phyloP scores from a whole-genome alignment of 1,140 invertebrate species.

The Chionoecetes opilio region DNA sequence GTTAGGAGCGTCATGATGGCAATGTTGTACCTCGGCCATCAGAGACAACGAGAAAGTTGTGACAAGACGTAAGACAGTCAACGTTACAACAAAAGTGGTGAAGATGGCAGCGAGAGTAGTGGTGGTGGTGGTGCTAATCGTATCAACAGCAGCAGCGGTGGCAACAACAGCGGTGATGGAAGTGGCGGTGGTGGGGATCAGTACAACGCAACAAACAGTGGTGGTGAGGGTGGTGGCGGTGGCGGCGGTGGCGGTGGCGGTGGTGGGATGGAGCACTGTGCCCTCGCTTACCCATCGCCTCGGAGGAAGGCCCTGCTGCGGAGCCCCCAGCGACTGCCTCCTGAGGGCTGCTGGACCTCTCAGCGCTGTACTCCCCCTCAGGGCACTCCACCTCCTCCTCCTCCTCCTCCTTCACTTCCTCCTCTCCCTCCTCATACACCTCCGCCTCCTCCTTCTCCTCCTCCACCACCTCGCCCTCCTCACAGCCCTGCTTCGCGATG shows the following conservation, averaged over 20 bases:
- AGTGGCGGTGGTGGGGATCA: slow-evolving; percentile 5
- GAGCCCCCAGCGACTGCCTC: slow-evolving; percentile 53
- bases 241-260: slow-evolving; percentile 32
- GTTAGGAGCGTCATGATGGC: too few relatives aligned
- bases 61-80: too few relatives aligned
- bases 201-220: slow-evolving; percentile 42
- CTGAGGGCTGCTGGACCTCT: slow-evolving; percentile 67
- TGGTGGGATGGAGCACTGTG: not conserved
- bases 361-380: slow-evolving; percentile 75
- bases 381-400: slow-evolving; percentile 72
- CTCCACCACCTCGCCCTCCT: slow-evolving; percentile 70
- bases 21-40: too few relatives aligned
- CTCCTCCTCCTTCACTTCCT: slow-evolving; percentile 51
- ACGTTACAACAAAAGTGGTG: not conserved
- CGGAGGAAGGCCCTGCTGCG: slow-evolving; percentile 59
- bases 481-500: slow-evolving; percentile 48
- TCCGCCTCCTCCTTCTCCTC: slow-evolving; percentile 51
- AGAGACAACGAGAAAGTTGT: too few relatives aligned
- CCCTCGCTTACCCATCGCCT: slow-evolving; percentile 68
- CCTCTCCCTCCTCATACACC: slow-evolving; percentile 61
- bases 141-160: not conserved
- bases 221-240: slow-evolving; percentile 23
- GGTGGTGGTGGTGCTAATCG: not conserved
- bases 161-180: slow-evolving; percentile 36
- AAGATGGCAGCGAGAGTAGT: not conserved